Conservation (phyloP, 2,113 vertebrate species). For the Eublepharis macularius region DNA sequence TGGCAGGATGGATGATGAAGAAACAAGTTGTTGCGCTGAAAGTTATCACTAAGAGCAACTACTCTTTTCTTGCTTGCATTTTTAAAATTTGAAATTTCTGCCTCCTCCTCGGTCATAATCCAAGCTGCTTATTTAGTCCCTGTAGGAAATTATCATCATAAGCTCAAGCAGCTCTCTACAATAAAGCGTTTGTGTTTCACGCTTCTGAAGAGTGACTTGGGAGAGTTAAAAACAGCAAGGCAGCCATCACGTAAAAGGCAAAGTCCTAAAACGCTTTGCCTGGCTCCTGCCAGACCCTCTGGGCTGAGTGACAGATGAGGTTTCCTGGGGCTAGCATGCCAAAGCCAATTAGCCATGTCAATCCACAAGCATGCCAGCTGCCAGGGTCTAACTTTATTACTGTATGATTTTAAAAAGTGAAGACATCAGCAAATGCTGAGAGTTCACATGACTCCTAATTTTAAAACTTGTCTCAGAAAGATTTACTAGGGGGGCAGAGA, state of each 20-base stretch:
- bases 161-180: not conserved
- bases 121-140: not conserved
- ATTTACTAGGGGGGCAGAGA: conserved; percentile 50
- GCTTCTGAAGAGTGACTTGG: conserved; percentile 12
- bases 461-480: conserved; percentile 58
- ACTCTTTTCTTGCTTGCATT: not conserved
- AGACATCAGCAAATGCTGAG: conserved; percentile 61
- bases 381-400: conserved; percentile 64
- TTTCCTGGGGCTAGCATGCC: conserved; percentile 73
- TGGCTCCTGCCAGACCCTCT: conserved; percentile 53
- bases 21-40: too few species aligned
- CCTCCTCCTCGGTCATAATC: not conserved
- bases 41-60: too few species aligned
- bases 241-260: conserved; percentile 49
- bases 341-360: conserved; percentile 77
- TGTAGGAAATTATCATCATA: not conserved
- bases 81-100: not conserved
- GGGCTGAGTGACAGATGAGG: conserved; percentile 66
- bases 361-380: conserved; percentile 69
- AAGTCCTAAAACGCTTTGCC: conserved; percentile 67
- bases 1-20: too few species aligned
- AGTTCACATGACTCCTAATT: conserved; percentile 64
- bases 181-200: not conserved
- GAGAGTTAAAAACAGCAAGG: conserved; percentile 42
- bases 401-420: conserved; percentile 70